Base-by-base conservation (phyloP, 2,888 invertebrate genomes). In the Pseudolycoriella hygida region DNA sequence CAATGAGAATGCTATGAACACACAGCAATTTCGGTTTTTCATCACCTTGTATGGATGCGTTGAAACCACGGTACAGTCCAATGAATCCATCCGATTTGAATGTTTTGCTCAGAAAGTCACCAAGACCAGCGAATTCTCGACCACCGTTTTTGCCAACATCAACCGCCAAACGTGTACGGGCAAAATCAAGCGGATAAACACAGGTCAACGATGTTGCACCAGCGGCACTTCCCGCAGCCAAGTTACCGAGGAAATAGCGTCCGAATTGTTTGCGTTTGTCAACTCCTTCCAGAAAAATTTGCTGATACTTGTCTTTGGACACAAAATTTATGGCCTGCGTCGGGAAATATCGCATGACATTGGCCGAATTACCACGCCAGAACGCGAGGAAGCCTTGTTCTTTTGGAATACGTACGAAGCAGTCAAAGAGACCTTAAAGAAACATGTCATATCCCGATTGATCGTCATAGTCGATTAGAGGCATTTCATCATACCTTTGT, bases 311-410 rank as follows among this genome's bases (percentile, higher is more conserved):
- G 67, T 96, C 96, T 67, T 92, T 92, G 68, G 92, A 92, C 52
- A 92, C 88, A 65, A 93, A 93, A 69, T 93, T 92, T 46, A 93
- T 72, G 39, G 92, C 92, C 66, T 92, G 90, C 30, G 90, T 90
- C 44, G 92, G 90, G 70, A 92, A 92, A 65, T 92, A 92, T 59
- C 93, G 73, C 62, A 94, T 80, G 48, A 93, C 92, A 64, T 94
- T 94, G 52, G 92, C 93, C 49, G 88, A 60, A 67, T 94, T 94
- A 56, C 93, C 93, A 61, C 93, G 78, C 93, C 93, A 94, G 59
- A 82, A 80, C 43, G 90, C 82, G 1, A 70, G 50, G 45, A 88
- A 65, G 46, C 92, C 90, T 63, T 89, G 89, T 67, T 90, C 88
- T 59, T 72, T 79, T 43, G 88, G 87, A 61, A 90, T 84, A 52